Conservation (phyloP, 1,140 invertebrate species). For the Drosophila asahinai region DNA sequence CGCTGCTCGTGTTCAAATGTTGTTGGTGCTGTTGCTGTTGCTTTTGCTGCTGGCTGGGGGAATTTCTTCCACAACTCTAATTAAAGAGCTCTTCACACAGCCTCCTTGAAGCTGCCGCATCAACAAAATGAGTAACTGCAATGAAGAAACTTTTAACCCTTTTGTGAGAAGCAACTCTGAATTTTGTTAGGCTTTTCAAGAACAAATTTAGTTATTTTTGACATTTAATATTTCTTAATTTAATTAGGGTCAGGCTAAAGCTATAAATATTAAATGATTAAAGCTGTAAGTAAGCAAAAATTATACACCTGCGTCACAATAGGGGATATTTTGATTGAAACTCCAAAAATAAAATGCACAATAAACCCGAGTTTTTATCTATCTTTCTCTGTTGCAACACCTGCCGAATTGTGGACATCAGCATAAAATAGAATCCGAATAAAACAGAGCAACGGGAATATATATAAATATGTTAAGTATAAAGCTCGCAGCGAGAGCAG, state of each 20-base stretch:
- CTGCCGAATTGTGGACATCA: slow-evolving; percentile 58
- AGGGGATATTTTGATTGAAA: background rate
- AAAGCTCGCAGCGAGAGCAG: slow-evolving; percentile 44
- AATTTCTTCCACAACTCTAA: slow-evolving; percentile 51
- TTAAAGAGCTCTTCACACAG: slow-evolving; percentile 42
- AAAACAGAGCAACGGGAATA: slow-evolving; percentile 24
- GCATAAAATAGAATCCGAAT: slow-evolving; percentile 57
- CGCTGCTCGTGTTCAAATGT: slow-evolving; percentile 47
- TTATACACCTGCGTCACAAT: no score
- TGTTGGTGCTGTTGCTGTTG: slow-evolving; percentile 18
- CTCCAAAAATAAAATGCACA: background rate
- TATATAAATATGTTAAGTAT: slow-evolving; percentile 32
- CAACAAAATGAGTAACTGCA: slow-evolving; percentile 24
- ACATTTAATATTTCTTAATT: no score
- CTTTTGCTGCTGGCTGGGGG: slow-evolving; percentile 26
- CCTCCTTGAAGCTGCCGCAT: slow-evolving; percentile 32
- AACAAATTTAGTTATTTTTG: background rate
- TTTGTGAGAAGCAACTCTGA: background rate
- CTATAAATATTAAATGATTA: no score
- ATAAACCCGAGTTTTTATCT: slow-evolving; percentile 16
- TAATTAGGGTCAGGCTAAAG: no score
- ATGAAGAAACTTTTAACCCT: slow-evolving; percentile 12
- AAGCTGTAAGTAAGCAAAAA: no score
- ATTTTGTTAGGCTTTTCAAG: background rate
- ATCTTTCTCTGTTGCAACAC: slow-evolving; percentile 61